A percentile compares a stretch with the other conserved stretches of the same genome.
These are phyloP conservation scores for Trissoscelio sp. DNA, from an alignment of 2,888 invertebrate species.

Conservation along the genomic window DNA sequence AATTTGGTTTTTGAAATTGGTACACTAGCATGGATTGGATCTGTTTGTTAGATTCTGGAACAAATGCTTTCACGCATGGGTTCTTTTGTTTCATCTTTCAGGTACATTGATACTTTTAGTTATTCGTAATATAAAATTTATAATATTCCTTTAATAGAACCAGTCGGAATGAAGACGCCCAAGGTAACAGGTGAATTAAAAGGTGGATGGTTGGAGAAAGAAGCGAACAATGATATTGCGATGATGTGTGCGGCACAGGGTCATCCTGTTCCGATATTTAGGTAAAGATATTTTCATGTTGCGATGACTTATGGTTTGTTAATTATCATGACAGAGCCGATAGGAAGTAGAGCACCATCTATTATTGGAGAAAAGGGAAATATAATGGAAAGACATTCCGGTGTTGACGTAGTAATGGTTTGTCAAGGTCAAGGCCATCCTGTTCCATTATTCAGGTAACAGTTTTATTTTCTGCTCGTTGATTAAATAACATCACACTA, in stretches of 20 bases:
- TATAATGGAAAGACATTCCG: slow-evolving; percentile 82
- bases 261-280: slow-evolving; percentile 85
- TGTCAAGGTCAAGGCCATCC: slow-evolving; percentile 89
- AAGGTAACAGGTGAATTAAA: slow-evolving; percentile 85
- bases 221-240: slow-evolving; percentile 82
- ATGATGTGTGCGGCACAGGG: slow-evolving; percentile 90
- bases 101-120: not conserved
- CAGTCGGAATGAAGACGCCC: slow-evolving; percentile 85
- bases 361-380: slow-evolving; percentile 84
- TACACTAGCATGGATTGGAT: not conserved
- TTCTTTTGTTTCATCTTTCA: slow-evolving; percentile 31
- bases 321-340: slow-evolving; percentile 83
- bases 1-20: no score
- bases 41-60: not conserved
- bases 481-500: slow-evolving; percentile 15
- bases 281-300: slow-evolving; percentile 81
- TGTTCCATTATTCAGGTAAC: slow-evolving; percentile 89
- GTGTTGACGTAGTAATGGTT: slow-evolving; percentile 84
- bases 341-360: slow-evolving; percentile 85
- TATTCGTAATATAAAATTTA: not conserved
- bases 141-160: slow-evolving; percentile 81
- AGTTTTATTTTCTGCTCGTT: slow-evolving; percentile 68
- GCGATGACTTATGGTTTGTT: slow-evolving; percentile 17
- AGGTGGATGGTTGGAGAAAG: slow-evolving; percentile 76
- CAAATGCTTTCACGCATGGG: slow-evolving; percentile 16